Conservation (phyloP, 2,888 invertebrate species). For the Sarcophaga carnaria region DNA sequence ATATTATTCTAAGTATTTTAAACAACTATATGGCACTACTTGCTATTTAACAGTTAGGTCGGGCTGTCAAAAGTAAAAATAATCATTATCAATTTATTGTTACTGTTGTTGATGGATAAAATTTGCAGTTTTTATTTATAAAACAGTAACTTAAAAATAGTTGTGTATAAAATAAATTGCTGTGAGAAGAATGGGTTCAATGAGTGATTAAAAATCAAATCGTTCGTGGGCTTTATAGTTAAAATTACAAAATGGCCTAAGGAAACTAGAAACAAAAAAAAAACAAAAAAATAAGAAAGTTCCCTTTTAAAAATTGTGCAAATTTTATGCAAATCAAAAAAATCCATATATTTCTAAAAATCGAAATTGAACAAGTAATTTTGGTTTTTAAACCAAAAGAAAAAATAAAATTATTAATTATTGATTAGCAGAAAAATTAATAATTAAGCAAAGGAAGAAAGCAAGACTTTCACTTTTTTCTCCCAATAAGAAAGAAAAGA, state of each 20-base stretch:
- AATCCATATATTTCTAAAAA: background rate
- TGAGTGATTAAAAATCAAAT: background rate
- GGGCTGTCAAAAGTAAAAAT: background rate
- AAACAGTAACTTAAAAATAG: too few relatives aligned
- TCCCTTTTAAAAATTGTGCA: background rate
- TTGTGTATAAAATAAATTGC: background rate
- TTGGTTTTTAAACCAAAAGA: too few relatives aligned
- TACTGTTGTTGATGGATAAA: slow-evolving; percentile 21
- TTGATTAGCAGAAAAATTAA: background rate
- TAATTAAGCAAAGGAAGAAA: too few relatives aligned
- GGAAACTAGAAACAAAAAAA: background rate
- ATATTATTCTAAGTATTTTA: too few relatives aligned
- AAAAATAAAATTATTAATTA: slow-evolving; percentile 8
- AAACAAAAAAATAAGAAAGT: background rate
- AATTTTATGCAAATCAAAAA: background rate
- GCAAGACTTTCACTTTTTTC: slow-evolving; percentile 15
- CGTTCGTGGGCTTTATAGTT: background rate
- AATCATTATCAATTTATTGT: slow-evolving; percentile 23
- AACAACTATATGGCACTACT: too few relatives aligned
- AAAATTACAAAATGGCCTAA: background rate
- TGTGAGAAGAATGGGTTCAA: background rate
- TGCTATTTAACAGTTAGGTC: too few relatives aligned
- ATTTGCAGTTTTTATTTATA: background rate
- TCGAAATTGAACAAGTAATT: too few relatives aligned
- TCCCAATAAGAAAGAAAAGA: background rate